Conservation (phyloP, 2,113 vertebrate genomes). For the Pomatostomus ruficeps region DNA sequence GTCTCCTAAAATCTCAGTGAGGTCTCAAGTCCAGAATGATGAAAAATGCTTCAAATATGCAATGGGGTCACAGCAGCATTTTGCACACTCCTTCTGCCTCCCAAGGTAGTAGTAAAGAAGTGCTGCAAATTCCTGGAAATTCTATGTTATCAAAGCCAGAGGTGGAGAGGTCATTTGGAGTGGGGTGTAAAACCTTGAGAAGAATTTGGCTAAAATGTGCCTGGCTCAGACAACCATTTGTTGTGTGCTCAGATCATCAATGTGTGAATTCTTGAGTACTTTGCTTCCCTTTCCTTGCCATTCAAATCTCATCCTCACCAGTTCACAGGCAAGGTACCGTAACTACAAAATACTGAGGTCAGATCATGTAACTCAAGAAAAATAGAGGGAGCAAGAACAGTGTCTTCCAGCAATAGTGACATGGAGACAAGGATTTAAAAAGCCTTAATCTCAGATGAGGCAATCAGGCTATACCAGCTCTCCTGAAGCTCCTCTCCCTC, state of each 20-base stretch:
- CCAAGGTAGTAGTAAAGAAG: neutral
- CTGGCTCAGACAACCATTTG: neutral
- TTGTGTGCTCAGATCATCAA: neutral
- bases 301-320: neutral
- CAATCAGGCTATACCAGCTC: neutral
- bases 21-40: neutral
- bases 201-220: neutral
- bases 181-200: neutral
- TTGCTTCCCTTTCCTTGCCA: neutral
- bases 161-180: neutral
- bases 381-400: neutral
- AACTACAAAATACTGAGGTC: neutral
- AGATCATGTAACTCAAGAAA: neutral
- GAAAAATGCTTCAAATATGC: neutral
- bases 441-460: neutral
- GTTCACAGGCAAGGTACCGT: neutral
- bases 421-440: neutral
- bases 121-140: neutral
- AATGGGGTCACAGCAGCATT: neutral
- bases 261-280: neutral
- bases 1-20: neutral
- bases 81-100: neutral
- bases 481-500: neutral
- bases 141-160: neutral
- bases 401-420: neutral